These are phyloP conservation scores for Caenorhabditis remanei DNA, from an alignment of 1,140 invertebrate species.

Conservation along the genomic window DNA sequence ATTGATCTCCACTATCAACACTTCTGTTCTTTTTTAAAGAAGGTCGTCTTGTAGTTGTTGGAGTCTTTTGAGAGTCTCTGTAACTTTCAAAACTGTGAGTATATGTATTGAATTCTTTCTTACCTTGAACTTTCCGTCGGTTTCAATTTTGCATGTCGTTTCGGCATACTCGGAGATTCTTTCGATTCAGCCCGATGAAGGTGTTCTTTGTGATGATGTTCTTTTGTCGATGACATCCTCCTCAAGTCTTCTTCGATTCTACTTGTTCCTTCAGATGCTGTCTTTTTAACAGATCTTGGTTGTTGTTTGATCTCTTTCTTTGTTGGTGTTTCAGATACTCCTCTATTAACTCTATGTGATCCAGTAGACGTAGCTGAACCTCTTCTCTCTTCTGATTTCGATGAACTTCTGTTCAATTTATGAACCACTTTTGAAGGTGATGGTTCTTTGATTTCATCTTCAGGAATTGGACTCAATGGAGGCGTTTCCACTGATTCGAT, in stretches of 20 bases:
- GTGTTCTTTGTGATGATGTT: constrained; percentile 45
- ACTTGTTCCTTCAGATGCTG: constrained; percentile 39
- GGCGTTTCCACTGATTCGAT: constrained; percentile 21
- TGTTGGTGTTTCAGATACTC: neutral
- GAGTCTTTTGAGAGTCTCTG: constrained; percentile 27
- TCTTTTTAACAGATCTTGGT: constrained; percentile 39
- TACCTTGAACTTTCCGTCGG: neutral
- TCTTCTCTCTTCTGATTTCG: constrained; percentile 18
- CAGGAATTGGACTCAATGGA: constrained; percentile 40
- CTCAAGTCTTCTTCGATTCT: constrained; percentile 17
- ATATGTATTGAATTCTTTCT: neutral
- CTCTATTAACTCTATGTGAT: constrained; percentile 10
- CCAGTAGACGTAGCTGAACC: neutral
- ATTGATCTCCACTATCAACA: constrained; percentile 26
- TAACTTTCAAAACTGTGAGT: neutral
- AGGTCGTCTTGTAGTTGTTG: constrained; percentile 5
- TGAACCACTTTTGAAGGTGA: constrained; percentile 25
- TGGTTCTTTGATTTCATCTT: constrained; percentile 44
- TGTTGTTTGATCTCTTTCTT: neutral
- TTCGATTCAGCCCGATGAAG: constrained; percentile 17
- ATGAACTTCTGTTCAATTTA: neutral
- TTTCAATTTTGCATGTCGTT: constrained; percentile 41
- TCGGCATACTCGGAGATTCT: constrained; percentile 27
- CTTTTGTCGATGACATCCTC: constrained; percentile 30
- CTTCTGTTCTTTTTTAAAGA: constrained; percentile 22